Percentiles rank a stretch among this genome's conserved stretches.
Evolutionary conservation across 2,888 invertebrate species (phyloP).

Genomic region (Malthinus flaveolus): DNA sequence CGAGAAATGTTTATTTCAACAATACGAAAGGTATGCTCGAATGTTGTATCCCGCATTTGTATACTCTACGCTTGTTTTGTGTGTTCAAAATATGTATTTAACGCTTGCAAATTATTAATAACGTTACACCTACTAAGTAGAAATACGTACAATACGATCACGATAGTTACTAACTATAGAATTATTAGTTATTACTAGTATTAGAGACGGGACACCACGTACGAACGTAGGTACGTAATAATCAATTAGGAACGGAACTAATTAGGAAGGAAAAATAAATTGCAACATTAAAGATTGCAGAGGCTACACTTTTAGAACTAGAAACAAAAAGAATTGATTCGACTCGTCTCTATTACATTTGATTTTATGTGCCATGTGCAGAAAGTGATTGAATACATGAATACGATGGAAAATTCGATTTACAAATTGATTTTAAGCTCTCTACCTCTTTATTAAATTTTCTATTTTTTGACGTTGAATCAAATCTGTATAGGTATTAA

Average conservation of each 20-base stretch:
- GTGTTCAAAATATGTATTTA: neutral
- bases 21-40: conserved; percentile 2
- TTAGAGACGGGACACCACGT: too few species aligned
- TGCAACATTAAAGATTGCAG: too few species aligned
- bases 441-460: too few species aligned
- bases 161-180: too few species aligned
- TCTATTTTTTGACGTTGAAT: too few species aligned
- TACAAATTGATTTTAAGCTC: neutral
- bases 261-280: too few species aligned
- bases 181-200: too few species aligned
- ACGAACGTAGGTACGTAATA: too few species aligned
- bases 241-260: too few species aligned
- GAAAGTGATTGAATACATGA: neutral
- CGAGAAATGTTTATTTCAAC: conserved; percentile 2
- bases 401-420: neutral
- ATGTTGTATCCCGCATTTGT: neutral
- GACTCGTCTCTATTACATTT: neutral
- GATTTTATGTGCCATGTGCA: conserved; percentile 3
- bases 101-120: conserved; percentile 1
- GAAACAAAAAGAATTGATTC: conserved; percentile 2
- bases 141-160: neutral
- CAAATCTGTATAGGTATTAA: too few species aligned
- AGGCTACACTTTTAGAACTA: neutral
- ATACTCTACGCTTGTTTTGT: conserved; percentile 1
- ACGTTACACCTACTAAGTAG: too few species aligned